A percentile compares a stretch with the other conserved stretches of the same genome.
Evolutionary conservation across 2,113 vertebrate genomes (phyloP).

Genomic region (Odontesthes bonariensis): DNA sequence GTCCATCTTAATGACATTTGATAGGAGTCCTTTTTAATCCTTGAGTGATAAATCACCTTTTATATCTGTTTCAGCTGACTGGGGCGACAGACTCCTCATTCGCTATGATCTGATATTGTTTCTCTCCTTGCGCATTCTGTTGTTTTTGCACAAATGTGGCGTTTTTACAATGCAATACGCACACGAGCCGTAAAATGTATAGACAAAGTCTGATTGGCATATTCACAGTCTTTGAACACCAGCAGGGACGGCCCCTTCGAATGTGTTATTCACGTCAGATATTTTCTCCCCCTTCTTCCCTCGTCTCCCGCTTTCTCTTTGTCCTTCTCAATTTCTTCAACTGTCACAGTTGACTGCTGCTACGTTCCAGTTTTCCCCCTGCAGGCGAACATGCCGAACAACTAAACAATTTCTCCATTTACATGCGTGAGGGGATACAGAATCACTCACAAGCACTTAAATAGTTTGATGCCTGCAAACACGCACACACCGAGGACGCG

Average conservation of each 20-base stretch:
- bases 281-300: slow-evolving; percentile 13
- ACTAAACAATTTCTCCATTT: slow-evolving; percentile 71
- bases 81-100: background rate
- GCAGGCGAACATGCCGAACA: slow-evolving; percentile 49
- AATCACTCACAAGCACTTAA: slow-evolving; percentile 43
- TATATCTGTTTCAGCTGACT: slow-evolving; percentile 34
- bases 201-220: slow-evolving; percentile 57
- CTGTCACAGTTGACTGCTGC: slow-evolving; percentile 73
- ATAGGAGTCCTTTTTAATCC: background rate
- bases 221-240: slow-evolving; percentile 60
- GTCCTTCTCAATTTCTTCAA: slow-evolving; percentile 60
- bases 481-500: slow-evolving; percentile 10
- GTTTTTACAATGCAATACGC: slow-evolving; percentile 49
- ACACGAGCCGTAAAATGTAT: background rate
- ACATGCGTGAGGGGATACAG: slow-evolving; percentile 54
- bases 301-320: slow-evolving; percentile 27
- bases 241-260: slow-evolving; percentile 30
- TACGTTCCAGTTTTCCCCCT: slow-evolving; percentile 56
- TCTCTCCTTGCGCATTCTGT: slow-evolving; percentile 3
- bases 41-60: slow-evolving; percentile 37
- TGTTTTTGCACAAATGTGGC: slow-evolving; percentile 44
- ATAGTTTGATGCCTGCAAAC: slow-evolving; percentile 8
- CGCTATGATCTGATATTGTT: slow-evolving; percentile 12
- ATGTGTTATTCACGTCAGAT: slow-evolving; percentile 63
- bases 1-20: background rate